phyloP scores from a whole-genome alignment of 2,113 vertebrate genomes.

The Eonycteris spelaea region DNA sequence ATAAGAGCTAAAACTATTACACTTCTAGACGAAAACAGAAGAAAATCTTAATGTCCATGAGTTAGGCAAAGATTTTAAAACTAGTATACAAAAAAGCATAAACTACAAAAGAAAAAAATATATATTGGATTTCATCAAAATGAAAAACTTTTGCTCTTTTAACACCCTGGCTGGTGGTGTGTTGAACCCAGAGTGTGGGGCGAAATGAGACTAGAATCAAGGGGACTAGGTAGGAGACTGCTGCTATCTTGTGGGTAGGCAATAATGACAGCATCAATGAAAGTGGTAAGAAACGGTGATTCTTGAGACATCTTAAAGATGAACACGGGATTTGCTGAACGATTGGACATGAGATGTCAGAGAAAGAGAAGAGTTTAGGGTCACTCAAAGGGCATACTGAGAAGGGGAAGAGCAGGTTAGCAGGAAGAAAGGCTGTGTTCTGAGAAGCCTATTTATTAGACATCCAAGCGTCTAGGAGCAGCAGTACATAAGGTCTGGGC shows the following conservation, averaged over 20 bases:
- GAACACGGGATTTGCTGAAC: background rate
- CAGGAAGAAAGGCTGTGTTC: background rate
- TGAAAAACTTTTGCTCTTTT: background rate
- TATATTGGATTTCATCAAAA: background rate
- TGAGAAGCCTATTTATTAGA: background rate
- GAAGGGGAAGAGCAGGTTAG: background rate
- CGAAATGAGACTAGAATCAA: no score
- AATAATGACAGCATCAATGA: background rate
- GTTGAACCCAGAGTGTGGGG: background rate
- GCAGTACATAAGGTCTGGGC: background rate
- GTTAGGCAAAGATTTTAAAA: background rate
- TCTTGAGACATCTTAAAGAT: background rate
- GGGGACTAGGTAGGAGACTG: background rate
- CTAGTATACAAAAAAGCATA: background rate
- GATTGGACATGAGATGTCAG: background rate
- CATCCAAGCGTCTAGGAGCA: background rate
- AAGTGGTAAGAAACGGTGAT: background rate
- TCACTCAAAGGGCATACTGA: background rate
- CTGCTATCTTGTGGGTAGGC: background rate
- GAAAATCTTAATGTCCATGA: background rate
- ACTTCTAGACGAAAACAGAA: background rate
- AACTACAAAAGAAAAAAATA: background rate
- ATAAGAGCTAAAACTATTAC: background rate
- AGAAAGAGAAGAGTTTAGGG: background rate
- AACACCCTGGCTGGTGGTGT: background rate